Base-by-base conservation (phyloP, 2,113 vertebrate genomes). In the Neopipo cinnamomea region DNA sequence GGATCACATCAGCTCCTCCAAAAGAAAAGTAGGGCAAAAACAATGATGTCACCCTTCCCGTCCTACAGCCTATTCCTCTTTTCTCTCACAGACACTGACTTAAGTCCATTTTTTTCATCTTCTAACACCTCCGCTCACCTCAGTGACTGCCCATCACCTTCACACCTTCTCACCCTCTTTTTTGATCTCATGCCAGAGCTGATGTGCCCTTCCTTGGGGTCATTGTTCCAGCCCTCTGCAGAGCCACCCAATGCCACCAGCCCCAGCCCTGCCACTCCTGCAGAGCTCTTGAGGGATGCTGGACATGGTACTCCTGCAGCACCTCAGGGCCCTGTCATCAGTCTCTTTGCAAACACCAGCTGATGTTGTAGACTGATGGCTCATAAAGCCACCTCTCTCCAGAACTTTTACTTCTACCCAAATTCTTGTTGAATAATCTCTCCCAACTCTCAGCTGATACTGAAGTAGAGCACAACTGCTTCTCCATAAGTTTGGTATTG, bases 301-400 rank as follows among this genome's bases (percentile, higher is more conserved):
- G 9, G 56, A 12, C 58, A 39, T 1, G 0, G 20, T 21, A 5
- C 16, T 42, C 27, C 31, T 19, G 12, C 71, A 78, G 70, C 46
- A 49, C 9, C 5, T 0, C 56, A 30, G 33, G 20, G 33, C 9
- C 31, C 47, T 22, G 5, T 1, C 33, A 2, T 4, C 0, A 0
- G 1, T 16, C 27, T 68, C 37, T 50, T 9, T 53, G 42, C 78
- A 58, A 66, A 67, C 42, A 39, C 12, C 74, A 75, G 6, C 39
- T 55, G n/a, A 76, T 31, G 39, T 84, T 8, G 0, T 14, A 11
- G 2, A 31, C 20, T 7, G 30, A 41, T 22, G 13, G 58, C 44
- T 39, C 23, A 63, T 68, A 80, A 21, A 59, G 28, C 56, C 25
- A 3, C 18, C 31, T 70, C 42, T 35, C n/a, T 22, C 47, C 33